phyloP scores from a whole-genome alignment of 2,113 vertebrate species.

The Sander vitreus region DNA sequence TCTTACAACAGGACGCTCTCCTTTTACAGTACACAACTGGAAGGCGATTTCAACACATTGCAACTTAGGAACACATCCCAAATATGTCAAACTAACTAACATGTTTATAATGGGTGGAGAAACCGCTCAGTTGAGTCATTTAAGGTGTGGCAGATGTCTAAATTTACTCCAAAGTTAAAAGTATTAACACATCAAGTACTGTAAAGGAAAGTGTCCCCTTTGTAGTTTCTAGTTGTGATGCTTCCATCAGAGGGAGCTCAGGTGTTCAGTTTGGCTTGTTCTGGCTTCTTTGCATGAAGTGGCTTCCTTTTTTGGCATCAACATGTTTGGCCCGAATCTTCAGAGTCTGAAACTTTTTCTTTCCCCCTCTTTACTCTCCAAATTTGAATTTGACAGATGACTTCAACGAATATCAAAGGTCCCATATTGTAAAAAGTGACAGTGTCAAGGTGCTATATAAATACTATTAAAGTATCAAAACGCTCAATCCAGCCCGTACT shows the following conservation, averaged over 20 bases:
- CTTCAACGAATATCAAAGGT: conserved; percentile 12
- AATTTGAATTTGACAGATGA: conserved; percentile 29
- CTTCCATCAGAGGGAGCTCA: conserved; percentile 56
- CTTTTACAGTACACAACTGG: conserved; percentile 52
- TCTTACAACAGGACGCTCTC: conserved; percentile 61
- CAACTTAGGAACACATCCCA: background rate
- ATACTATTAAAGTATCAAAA: no score
- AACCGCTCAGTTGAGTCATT: background rate
- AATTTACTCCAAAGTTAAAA: background rate
- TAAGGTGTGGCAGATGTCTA: background rate
- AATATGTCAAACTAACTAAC: background rate
- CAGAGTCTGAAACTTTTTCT: conserved; percentile 20
- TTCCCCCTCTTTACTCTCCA: background rate
- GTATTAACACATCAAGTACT: background rate
- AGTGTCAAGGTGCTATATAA: no score
- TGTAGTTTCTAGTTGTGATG: conserved; percentile 52
- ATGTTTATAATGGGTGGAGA: background rate
- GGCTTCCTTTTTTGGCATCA: conserved; percentile 53
- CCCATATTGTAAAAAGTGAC: no score
- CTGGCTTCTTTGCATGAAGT: conserved; percentile 81
- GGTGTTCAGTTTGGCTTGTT: conserved; percentile 73
- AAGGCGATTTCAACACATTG: conserved; percentile 12
- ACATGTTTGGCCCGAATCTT: conserved; percentile 22
- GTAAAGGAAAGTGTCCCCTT: conserved; percentile 70
- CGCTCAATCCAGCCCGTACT: no score